Evolutionary conservation across 2,113 vertebrate species (phyloP), one percentile per base, ranked within the genome.

Genomic region (Neomonachus schauinslandi): DNA sequence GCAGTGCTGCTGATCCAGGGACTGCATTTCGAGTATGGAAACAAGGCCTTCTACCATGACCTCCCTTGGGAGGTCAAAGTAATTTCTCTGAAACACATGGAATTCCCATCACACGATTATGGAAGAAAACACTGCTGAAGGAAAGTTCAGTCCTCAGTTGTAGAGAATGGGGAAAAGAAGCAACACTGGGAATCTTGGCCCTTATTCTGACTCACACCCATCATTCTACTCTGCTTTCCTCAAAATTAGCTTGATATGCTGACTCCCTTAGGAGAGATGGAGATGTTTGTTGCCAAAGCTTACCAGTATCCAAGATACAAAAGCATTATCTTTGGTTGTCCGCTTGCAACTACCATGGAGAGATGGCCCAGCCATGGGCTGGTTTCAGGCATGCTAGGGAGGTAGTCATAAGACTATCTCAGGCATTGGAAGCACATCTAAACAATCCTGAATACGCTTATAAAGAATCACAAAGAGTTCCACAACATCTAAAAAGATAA

Each of bases 281-380:
- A 69, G 39, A 65, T 36, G 61, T 76, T 76, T 83, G 82, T 71
- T 92, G 42, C 33, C 87, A 79, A 83, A 49, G 28, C 36, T 71
- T 81, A 92, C 74, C 33, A 87, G 90, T 92, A 96, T 89, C 95
- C 76, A 91, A 90, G 96, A 96, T 63, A 96, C 53, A 67, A 95
- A 92, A 49, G 31, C 65, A 95, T 77, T 63, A 95, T 36, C 42
- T 92, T 96, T 93, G 83, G 12, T 72, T 15, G 12, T 76, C 53
- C 87, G 4, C 28, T 79, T 93, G 59, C n/a, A 87, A 87, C 51
- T 46, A 86, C 82, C 46, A 92, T 2, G 59, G 55, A 92, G 36
- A 97, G 57, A 22, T 19, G 57, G 57, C 22, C n/a, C 81, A 93
- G 76, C 46, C 21, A 87, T 57, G 16, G 39, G 61, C 12, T 81